Percentiles rank a stretch among this genome's conserved stretches.
Evolutionary conservation across 2,888 invertebrate genomes (phyloP).

Genomic region (Incurvaria masculella): DNA sequence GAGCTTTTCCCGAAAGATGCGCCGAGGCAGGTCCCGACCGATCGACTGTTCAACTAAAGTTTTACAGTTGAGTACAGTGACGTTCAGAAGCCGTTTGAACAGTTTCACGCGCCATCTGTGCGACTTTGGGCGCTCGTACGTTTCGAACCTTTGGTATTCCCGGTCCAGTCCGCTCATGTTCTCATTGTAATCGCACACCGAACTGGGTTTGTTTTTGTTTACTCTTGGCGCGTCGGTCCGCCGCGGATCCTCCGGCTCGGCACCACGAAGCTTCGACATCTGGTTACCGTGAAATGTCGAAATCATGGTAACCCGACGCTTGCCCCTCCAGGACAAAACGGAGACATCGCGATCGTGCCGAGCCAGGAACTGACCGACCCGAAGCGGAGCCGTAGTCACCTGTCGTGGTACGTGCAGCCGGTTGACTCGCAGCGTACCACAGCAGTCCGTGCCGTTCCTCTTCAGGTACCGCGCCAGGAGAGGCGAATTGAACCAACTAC

Average conservation of each 20-base stretch:
- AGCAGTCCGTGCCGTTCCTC: constrained; percentile 3
- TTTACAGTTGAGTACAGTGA: constrained; percentile 5
- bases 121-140: constrained; percentile 13
- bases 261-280: too few species aligned
- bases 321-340: constrained; percentile 13
- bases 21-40: background rate
- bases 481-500: constrained; percentile 16
- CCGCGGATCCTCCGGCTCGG: background rate
- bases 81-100: constrained; percentile 9
- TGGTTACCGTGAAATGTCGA: constrained; percentile 17
- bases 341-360: constrained; percentile 5
- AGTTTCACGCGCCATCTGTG: constrained; percentile 15
- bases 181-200: constrained; percentile 7
- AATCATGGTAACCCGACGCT: constrained; percentile 11
- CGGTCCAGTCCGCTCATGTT: constrained; percentile 7
- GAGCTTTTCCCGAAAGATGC: background rate
- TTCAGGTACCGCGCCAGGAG: constrained; percentile 9
- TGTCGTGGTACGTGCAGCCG: background rate
- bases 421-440: background rate
- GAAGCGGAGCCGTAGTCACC: background rate
- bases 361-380: background rate
- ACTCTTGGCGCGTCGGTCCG: background rate
- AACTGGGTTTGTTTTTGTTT: constrained; percentile 1
- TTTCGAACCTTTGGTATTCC: constrained; percentile 9
- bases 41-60: background rate